These are phyloP conservation scores for Anas georgica DNA, from an alignment of 2,797 vertebrate species.

Conservation along the genomic window DNA sequence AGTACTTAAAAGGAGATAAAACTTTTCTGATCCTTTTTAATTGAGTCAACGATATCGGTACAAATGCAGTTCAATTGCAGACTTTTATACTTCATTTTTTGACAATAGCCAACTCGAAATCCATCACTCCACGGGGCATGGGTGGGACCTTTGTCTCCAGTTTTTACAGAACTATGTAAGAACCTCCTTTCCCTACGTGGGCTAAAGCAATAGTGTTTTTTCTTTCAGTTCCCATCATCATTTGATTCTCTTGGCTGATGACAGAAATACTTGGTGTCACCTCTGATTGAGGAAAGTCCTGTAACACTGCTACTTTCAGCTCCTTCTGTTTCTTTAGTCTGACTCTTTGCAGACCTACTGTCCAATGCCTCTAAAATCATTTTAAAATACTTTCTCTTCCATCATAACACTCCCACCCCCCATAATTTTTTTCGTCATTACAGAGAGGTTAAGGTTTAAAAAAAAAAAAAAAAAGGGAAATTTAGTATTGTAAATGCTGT, in stretches of 20 bases:
- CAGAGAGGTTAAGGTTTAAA: background rate
- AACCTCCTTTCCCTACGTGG: background rate
- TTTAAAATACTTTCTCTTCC: background rate
- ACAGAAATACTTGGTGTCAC: background rate
- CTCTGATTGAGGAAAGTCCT: background rate
- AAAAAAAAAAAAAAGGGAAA: background rate
- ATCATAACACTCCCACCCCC: rapidly evolving
- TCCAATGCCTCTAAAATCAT: background rate
- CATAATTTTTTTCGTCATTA: background rate
- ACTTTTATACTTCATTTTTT: background rate
- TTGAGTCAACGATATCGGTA: background rate
- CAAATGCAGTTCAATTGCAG: background rate
- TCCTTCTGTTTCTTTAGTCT: background rate
- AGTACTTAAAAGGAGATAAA: background rate
- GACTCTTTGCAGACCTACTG: background rate
- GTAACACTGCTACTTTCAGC: background rate
- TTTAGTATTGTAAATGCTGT: background rate
- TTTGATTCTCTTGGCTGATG: background rate
- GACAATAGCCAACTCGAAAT: background rate
- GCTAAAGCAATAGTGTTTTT: background rate
- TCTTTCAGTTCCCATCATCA: background rate
- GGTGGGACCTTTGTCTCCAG: background rate
- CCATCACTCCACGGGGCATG: rapidly evolving
- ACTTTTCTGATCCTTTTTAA: background rate
- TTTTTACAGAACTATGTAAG: background rate